These are phyloP conservation scores for Pangasius krempfi DNA, from an alignment of 2,797 vertebrate species.

Conservation along the genomic window DNA sequence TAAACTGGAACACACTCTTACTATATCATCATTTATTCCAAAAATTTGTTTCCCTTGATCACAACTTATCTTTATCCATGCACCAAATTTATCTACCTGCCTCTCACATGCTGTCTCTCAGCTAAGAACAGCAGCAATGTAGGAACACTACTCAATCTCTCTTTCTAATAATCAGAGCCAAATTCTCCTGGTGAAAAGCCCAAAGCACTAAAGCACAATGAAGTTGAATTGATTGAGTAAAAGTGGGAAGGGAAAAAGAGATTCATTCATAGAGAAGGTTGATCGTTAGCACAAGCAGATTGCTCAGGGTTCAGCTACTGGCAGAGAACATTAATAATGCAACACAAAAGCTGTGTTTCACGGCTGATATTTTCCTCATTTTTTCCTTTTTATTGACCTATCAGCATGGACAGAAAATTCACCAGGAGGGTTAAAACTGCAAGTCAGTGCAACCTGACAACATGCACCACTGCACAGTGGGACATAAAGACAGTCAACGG, in stretches of 20 bases:
- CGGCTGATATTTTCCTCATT: slow-evolving; percentile 22
- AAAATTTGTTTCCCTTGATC: background rate
- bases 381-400: slow-evolving; percentile 30
- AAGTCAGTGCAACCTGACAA: slow-evolving; percentile 1
- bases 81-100: background rate
- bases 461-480: background rate
- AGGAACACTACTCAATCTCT: slow-evolving; percentile 9
- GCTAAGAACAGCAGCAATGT: background rate
- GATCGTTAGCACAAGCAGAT: slow-evolving; percentile 33
- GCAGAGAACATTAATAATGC: slow-evolving; percentile 52
- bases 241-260: slow-evolving; percentile 19
- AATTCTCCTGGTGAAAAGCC: slow-evolving; percentile 33
- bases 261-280: slow-evolving; percentile 31
- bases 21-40: slow-evolving; percentile 10
- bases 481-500: background rate
- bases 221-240: slow-evolving; percentile 32
- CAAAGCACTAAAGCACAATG: slow-evolving; percentile 18
- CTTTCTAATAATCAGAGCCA: slow-evolving; percentile 28
- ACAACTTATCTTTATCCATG: background rate
- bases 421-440: background rate
- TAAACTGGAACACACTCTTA: background rate
- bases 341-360: slow-evolving; percentile 27
- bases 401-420: slow-evolving; percentile 5
- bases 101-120: background rate
- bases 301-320: slow-evolving; percentile 38